These are phyloP conservation scores for Drosophila nigritarsus DNA, from an alignment of 2,888 invertebrate genomes.

Conservation along the genomic window DNA sequence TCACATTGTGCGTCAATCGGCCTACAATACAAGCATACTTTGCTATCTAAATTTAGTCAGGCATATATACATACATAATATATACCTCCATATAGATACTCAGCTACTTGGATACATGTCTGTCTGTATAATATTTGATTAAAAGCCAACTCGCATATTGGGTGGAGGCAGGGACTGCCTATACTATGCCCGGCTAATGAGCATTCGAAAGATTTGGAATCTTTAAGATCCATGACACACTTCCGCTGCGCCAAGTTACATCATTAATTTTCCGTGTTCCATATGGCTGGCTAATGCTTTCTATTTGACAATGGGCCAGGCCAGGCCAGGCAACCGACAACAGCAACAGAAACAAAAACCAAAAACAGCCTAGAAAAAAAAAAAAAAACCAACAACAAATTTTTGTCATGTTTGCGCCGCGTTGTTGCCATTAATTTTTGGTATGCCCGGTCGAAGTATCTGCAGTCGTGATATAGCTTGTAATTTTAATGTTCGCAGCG, in stretches of 20 bases:
- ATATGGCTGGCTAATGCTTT: conserved; percentile 70
- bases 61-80: conserved; percentile 31
- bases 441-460: conserved; percentile 48
- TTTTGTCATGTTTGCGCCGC: conserved; percentile 78
- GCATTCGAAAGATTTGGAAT: conserved; percentile 56
- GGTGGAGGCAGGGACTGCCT: conserved; percentile 28
- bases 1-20: conserved; percentile 73
- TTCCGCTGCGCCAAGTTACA: conserved; percentile 75
- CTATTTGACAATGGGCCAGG: conserved; percentile 66
- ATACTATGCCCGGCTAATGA: conserved; percentile 62
- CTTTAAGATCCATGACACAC: conserved; percentile 78
- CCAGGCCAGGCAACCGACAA: conserved; percentile 7
- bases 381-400: conserved; percentile 71
- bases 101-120: conserved; percentile 32
- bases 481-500: conserved; percentile 79
- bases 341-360: neutral
- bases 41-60: conserved; percentile 62
- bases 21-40: conserved; percentile 44
- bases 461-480: conserved; percentile 68
- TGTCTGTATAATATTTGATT: conserved; percentile 58
- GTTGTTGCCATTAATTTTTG: conserved; percentile 79
- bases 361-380: conserved; percentile 11
- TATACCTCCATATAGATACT: conserved; percentile 17
- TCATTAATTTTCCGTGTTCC: conserved; percentile 75
- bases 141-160: conserved; percentile 28